A percentile compares a stretch with the other conserved stretches of the same genome.
phyloP scores from a whole-genome alignment of 2,113 vertebrate genomes.

The Melospiza georgiana region DNA sequence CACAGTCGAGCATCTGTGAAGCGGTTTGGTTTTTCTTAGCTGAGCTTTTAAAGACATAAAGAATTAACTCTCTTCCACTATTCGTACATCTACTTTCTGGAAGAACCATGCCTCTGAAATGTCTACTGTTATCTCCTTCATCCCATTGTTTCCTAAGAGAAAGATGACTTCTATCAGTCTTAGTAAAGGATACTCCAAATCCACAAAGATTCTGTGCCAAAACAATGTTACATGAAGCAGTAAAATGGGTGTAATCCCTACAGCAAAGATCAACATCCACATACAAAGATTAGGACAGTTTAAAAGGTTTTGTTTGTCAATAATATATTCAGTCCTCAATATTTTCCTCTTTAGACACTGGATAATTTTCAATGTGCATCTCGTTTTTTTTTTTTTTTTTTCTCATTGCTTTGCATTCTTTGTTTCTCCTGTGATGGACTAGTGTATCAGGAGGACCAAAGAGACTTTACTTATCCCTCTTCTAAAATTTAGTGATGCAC shows the following conservation, averaged over 20 bases:
- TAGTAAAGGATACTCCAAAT: slow-evolving; percentile 11
- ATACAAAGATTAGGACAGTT: neutral
- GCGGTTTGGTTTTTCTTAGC: neutral
- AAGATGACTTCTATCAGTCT: neutral
- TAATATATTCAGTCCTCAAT: neutral
- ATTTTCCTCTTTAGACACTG: neutral
- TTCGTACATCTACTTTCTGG: neutral
- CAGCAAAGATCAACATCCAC: neutral
- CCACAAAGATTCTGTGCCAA: neutral
- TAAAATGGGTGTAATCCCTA: neutral
- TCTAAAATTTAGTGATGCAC: neutral
- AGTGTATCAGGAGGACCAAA: neutral
- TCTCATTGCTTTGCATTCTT: neutral
- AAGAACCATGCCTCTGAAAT: neutral
- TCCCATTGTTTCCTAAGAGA: neutral
- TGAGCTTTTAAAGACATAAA: neutral
- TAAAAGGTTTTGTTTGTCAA: neutral
- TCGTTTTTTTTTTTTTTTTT: neutral
- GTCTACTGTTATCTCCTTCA: neutral
- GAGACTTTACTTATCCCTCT: neutral
- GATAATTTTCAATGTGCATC: neutral
- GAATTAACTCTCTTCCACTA: neutral
- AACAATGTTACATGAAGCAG: neutral
- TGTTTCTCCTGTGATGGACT: neutral
- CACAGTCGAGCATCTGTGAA: neutral